phyloP scores from a whole-genome alignment of 2,888 invertebrate species.

The Tethea ocularis region DNA sequence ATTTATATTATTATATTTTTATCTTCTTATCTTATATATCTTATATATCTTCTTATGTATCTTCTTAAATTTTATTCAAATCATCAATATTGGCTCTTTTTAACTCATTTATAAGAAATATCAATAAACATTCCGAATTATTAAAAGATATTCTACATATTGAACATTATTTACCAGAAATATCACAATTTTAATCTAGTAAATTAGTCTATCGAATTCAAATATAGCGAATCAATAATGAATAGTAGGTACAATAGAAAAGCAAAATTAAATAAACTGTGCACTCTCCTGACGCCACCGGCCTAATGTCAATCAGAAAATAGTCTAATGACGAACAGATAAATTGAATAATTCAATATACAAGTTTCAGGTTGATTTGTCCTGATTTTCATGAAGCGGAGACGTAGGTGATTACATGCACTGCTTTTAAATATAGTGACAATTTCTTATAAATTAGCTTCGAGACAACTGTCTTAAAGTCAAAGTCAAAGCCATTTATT shows the following conservation, averaged over 20 bases:
- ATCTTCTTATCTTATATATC: too few species aligned
- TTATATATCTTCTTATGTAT: too few species aligned
- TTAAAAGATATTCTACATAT: background rate
- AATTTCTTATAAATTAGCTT: too few species aligned
- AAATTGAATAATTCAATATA: background rate
- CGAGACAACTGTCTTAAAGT: too few species aligned
- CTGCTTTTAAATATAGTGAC: too few species aligned
- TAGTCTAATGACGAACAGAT: background rate
- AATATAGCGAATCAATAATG: background rate
- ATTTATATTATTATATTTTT: too few species aligned
- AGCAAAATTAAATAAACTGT: background rate
- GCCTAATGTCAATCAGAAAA: background rate
- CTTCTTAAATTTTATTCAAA: too few species aligned
- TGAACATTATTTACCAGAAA: background rate
- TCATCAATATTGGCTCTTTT: too few species aligned
- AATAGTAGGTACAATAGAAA: background rate
- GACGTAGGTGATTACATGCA: background rate
- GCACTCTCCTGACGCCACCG: background rate
- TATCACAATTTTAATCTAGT: background rate
- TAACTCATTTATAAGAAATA: too few species aligned
- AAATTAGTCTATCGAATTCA: background rate
- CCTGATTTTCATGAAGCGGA: background rate
- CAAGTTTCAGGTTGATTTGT: background rate
- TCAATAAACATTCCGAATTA: background rate
- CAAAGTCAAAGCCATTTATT: too few species aligned